Evolutionary conservation across 1,140 invertebrate genomes (phyloP).

Genomic region (Ceratosolen fusciceps): DNA sequence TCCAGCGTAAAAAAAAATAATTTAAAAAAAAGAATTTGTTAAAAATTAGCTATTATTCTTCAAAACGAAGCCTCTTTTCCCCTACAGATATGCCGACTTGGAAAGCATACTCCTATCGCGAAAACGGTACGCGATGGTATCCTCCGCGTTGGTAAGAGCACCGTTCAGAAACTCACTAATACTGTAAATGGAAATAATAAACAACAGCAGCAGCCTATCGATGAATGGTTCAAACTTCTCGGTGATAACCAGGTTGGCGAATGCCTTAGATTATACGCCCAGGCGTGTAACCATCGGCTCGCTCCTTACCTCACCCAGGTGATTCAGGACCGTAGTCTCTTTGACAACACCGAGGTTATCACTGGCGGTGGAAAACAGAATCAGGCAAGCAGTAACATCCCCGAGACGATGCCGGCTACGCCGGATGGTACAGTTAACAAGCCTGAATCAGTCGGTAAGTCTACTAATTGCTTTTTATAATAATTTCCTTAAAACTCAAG

Average conservation of each 20-base stretch:
- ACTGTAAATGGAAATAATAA: conserved; percentile 12
- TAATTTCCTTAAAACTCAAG: no score
- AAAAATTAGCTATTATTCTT: no score
- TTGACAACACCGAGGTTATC: conserved; percentile 75
- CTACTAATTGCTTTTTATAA: background rate
- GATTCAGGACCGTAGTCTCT: conserved; percentile 83
- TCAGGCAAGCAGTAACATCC: conserved; percentile 57
- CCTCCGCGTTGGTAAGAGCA: conserved; percentile 84
- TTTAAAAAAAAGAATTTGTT: no score
- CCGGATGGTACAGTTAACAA: conserved; percentile 68
- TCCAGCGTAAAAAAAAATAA: no score
- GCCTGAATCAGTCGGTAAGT: conserved; percentile 64
- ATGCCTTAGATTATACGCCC: conserved; percentile 89
- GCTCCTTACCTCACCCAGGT: conserved; percentile 87
- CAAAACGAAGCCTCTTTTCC: no score
- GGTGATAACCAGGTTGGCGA: conserved; percentile 86
- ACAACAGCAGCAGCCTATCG: conserved; percentile 78
- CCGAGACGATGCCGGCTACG: conserved; percentile 67
- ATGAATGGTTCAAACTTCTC: conserved; percentile 92
- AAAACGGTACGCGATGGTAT: conserved; percentile 90
- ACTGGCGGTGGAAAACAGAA: conserved; percentile 48
- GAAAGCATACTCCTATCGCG: conserved; percentile 88
- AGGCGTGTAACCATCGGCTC: conserved; percentile 83
- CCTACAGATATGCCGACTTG: conserved; percentile 83
- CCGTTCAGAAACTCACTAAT: conserved; percentile 72